Conservation (phyloP, 1,140 invertebrate genomes). For the Bombus confusus region DNA sequence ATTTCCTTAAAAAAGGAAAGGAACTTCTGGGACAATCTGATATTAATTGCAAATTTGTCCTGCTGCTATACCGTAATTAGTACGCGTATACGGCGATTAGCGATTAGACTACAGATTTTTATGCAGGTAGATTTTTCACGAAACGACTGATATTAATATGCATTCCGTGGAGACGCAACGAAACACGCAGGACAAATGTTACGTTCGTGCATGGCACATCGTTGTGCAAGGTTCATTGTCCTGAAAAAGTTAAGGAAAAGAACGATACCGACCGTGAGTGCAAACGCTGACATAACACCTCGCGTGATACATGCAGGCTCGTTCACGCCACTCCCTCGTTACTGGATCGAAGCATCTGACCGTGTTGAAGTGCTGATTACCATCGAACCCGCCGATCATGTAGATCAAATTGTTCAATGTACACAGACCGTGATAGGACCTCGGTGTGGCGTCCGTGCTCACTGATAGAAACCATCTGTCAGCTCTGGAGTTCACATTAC, state of each 20-base stretch:
- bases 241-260: background rate
- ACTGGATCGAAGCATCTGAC: constrained; percentile 87
- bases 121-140: too few relatives aligned
- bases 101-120: too few relatives aligned
- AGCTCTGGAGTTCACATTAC: constrained; percentile 78
- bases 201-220: too few relatives aligned
- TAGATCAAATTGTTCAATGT: constrained; percentile 87
- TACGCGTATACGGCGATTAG: too few relatives aligned
- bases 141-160: too few relatives aligned
- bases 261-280: constrained; percentile 81
- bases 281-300: constrained; percentile 91
- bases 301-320: constrained; percentile 89
- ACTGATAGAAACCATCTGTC: constrained; percentile 86
- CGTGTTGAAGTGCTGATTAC: constrained; percentile 88
- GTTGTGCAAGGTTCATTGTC: background rate
- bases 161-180: too few relatives aligned
- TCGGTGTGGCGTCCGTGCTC: constrained; percentile 84
- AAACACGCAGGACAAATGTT: too few relatives aligned
- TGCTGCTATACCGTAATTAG: too few relatives aligned
- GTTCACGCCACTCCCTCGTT: constrained; percentile 85
- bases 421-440: constrained; percentile 90
- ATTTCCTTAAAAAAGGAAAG: too few relatives aligned
- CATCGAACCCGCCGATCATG: constrained; percentile 90
- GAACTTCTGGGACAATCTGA: too few relatives aligned
- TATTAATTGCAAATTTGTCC: too few relatives aligned